Evolutionary conservation across 2,888 invertebrate genomes (phyloP).

Genomic region (Dicyrtomina minuta): DNA sequence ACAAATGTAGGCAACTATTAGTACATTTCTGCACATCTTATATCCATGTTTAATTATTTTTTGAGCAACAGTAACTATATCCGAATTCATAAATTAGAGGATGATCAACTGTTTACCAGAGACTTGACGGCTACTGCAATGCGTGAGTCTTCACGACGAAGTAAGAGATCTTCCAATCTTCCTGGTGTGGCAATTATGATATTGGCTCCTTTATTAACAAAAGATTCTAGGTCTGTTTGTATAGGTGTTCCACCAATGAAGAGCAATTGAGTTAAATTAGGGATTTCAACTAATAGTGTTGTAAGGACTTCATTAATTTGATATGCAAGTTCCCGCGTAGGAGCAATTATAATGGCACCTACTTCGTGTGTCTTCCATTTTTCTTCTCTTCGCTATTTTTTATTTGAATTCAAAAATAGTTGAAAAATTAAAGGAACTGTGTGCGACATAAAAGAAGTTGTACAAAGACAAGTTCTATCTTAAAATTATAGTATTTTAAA

Average conservation of each 20-base stretch:
- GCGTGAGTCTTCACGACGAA: constrained; percentile 60
- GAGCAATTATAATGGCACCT: constrained; percentile 88
- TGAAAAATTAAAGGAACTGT: neutral
- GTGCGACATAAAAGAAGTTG: neutral
- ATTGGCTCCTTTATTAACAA: constrained; percentile 72
- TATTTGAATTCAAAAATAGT: constrained; percentile 13
- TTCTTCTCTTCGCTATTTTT: constrained; percentile 58
- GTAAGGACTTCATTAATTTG: constrained; percentile 76
- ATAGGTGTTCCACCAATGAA: constrained; percentile 78
- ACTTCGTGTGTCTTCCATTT: constrained; percentile 73
- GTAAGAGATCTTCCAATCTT: constrained; percentile 80
- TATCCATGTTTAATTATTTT: too few species aligned
- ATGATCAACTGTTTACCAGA: too few species aligned
- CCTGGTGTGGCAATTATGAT: constrained; percentile 95
- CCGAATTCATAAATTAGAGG: neutral
- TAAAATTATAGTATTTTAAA: too few species aligned
- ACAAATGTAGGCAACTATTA: neutral
- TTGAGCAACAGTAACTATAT: neutral
- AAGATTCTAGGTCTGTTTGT: constrained; percentile 70
- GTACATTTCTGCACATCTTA: neutral
- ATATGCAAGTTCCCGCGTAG: constrained; percentile 89
- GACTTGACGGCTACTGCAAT: constrained; percentile 73
- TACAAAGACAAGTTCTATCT: neutral
- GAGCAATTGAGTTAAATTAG: constrained; percentile 55
- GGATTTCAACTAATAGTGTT: constrained; percentile 59